Base-by-base conservation (phyloP, 2,888 invertebrate species). In the Chirona hameri region DNA sequence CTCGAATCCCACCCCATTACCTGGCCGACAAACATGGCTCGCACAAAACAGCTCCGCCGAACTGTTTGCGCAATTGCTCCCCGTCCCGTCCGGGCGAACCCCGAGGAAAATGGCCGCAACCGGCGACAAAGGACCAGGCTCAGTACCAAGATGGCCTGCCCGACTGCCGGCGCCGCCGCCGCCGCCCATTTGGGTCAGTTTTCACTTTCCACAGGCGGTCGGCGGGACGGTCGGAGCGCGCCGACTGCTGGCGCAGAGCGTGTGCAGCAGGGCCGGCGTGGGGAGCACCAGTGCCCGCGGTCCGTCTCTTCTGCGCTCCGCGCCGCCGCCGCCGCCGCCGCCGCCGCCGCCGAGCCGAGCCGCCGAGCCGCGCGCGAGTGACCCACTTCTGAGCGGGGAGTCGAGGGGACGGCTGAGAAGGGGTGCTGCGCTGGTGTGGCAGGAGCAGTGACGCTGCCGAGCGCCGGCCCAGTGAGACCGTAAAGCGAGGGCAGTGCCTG, bases 121-220 rank as follows among this genome's bases (percentile, higher is more conserved):
- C 27, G 65, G 65, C 27, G n/a, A 65, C 52, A 52, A 52, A 52
- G 52, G 52, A 52, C 52, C 52, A 12, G 1, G 52, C 52, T 18
- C 15, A 12, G 52, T 18, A 52, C 52, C 52, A 52, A 4, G 52
- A 52, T 18, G 52, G 7, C 52, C 52, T 52, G 18, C 1, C 15
- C 15, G 52, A 52, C 52, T 18, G 72, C 29, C 31, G 18, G 31
- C 31, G 72, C 29, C 72, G 72, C 72, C 24, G 72, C 18, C 52
- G 52, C 52, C 52, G 52, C 72, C 72, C 72, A 72, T 72, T 72
- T 31, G 72, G 72, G 72, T 31, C 72, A 72, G 72, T 72, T 72
- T 72, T 72, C 72, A 72, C 72, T 72, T 72, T 72, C 72, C 72
- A 72, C 72, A 18, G 72, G 72, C 31, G 72, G 29, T 27, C 31